A percentile compares a stretch with the other conserved stretches of the same genome.
Evolutionary conservation across 2,888 invertebrate genomes (phyloP).

Genomic region (Pristionchus maxplancki): DNA sequence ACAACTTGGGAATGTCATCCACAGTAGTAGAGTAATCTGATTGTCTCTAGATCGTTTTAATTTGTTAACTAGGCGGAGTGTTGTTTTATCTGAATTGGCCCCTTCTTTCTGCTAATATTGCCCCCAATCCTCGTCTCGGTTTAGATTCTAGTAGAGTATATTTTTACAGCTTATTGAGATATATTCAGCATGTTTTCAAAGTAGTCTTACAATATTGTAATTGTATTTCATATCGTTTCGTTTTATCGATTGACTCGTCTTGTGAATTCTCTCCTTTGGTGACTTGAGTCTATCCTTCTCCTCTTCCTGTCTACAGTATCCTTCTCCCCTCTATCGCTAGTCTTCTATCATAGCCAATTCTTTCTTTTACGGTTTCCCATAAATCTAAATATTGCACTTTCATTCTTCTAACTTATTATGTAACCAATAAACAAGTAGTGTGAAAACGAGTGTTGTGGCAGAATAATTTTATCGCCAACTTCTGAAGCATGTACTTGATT

Average conservation of each 20-base stretch:
- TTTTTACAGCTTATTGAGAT: constrained; percentile 39
- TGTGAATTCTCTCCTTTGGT: constrained; percentile 36
- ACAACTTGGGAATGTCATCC: constrained; percentile 25
- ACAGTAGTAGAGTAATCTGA: constrained; percentile 16
- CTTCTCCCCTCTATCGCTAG: constrained; percentile 47
- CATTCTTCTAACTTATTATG: constrained; percentile 35
- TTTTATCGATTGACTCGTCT: constrained; percentile 41
- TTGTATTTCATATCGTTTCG: constrained; percentile 32
- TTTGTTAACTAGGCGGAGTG: constrained; percentile 30
- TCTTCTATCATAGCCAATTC: constrained; percentile 45
- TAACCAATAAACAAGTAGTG: constrained; percentile 35
- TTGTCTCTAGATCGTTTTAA: constrained; percentile 43
- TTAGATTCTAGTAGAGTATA: constrained; percentile 34
- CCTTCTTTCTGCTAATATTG: constrained; percentile 4
- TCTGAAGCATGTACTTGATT: not conserved
- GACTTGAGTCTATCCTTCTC: not conserved
- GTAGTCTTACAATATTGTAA: constrained; percentile 3
- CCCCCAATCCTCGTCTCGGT: constrained; percentile 27
- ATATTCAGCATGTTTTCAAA: not conserved
- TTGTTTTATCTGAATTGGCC: constrained; percentile 34
- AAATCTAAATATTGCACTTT: constrained; percentile 34
- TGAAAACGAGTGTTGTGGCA: not conserved
- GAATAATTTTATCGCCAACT: constrained; percentile 33
- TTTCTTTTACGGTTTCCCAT: constrained; percentile 47
- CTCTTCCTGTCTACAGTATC: constrained; percentile 24